Evolutionary conservation across 2,113 vertebrate species (phyloP), one percentile per base, ranked within the genome.

Genomic region (Heterochromis multidens): DNA sequence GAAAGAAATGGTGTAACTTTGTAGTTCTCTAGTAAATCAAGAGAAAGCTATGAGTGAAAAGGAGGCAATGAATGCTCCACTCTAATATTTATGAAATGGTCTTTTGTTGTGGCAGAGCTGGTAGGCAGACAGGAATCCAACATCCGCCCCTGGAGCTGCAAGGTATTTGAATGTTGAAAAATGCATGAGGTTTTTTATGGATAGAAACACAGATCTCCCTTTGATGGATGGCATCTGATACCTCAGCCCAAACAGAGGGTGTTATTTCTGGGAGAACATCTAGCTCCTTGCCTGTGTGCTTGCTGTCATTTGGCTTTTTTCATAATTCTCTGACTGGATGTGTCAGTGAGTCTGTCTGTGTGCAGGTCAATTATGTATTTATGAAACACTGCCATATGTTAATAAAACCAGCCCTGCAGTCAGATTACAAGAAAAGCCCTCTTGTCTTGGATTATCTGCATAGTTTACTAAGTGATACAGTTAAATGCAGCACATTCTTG

Each of bases 161-260:
- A 95, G 88, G 87, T 93, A 93, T 95, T 93, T 95, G 92, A 95
- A 94, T 94, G 92, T 82, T 96, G 93, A 96, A 96, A 96, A 95
- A 95, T 95, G 90, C 92, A 96, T 94, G 94, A 95, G 91, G 2
- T 63, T 72, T 88, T 94, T 94, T 93, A 94, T 90, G 92, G 91
- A 95, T 94, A 93, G 91, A 89, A 92, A 89, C 88, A 90, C 90
- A 86, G 84, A 93, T 90, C 59, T 49, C 4, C 82, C 77, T 93
- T 92, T 95, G 94, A 95, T 93, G 80, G 92, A 93, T 92, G 88
- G 84, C 76, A 74, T 88, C 80, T 89, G 87, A 94, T 85, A 89
- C 87, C 59, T 74, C 57, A 70, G 84, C 82, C 80, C 84, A 84
- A 92, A 88, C 40, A 62, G 54, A 79, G 60, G 76, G 19, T 67